Percentiles rank a stretch among this genome's conserved stretches.
These are phyloP conservation scores for Cranoglanis bouderius DNA, from an alignment of 2,113 vertebrate species.

Conservation along the genomic window DNA sequence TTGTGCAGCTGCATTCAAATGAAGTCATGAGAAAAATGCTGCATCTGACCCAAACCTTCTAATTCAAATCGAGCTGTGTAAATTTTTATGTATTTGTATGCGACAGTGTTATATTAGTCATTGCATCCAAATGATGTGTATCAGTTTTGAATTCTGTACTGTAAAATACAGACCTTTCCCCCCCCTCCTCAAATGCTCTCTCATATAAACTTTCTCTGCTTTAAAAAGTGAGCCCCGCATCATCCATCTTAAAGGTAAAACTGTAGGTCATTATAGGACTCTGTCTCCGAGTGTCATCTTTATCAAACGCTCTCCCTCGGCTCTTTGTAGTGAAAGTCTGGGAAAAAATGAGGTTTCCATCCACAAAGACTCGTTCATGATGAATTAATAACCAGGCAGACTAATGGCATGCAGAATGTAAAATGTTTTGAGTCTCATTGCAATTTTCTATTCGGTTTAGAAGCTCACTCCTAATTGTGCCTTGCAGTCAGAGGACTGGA, in stretches of 20 bases:
- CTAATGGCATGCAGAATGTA: conserved; percentile 55
- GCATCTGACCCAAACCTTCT: neutral
- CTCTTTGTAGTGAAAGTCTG: conserved; percentile 13
- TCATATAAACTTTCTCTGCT: neutral
- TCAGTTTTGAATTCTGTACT: neutral
- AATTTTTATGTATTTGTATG: neutral
- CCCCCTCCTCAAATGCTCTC: neutral
- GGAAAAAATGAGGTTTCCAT: conserved; percentile 40
- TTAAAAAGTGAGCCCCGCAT: conserved; percentile 13
- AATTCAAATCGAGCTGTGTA: neutral
- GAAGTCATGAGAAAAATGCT: neutral
- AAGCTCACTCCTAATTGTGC: conserved; percentile 59
- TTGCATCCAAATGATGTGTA: neutral
- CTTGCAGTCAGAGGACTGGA: conserved; percentile 52
- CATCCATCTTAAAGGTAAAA: conserved; percentile 35
- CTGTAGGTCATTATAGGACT: conserved; percentile 44
- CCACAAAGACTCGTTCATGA: conserved; percentile 38
- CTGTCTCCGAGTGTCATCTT: conserved; percentile 45
- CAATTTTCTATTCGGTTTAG: conserved; percentile 49
- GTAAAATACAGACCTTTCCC: neutral
- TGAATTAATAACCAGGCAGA: conserved; percentile 56
- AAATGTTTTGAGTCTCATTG: conserved; percentile 55
- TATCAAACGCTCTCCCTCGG: conserved; percentile 31
- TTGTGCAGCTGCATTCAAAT: neutral
- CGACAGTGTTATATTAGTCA: neutral